These are phyloP conservation scores for Lates japonicus DNA, from an alignment of 2,797 vertebrate genomes.

Conservation along the genomic window DNA sequence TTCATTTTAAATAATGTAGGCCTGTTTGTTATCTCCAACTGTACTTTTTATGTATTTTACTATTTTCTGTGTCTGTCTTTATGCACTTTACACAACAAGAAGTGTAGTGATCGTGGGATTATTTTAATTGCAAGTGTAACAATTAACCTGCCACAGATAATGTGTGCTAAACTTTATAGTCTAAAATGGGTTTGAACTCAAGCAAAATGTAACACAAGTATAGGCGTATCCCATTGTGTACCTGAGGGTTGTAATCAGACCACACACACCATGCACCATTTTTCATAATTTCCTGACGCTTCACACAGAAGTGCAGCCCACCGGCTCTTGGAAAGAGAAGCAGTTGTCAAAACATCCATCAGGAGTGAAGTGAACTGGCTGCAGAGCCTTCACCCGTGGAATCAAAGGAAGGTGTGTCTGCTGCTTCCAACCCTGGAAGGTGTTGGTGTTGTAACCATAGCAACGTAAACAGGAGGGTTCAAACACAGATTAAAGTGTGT, in stretches of 20 bases:
- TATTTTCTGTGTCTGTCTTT: not conserved
- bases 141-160: not conserved
- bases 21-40: not conserved
- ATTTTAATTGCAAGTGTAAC: not conserved
- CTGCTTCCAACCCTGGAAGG: constrained; percentile 65
- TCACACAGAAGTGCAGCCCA: constrained; percentile 60
- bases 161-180: not conserved
- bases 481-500: constrained; percentile 79
- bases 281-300: constrained; percentile 60
- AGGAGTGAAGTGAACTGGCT: constrained; percentile 46
- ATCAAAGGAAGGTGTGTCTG: constrained; percentile 83
- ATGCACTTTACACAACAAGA: not conserved
- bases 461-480: constrained; percentile 78
- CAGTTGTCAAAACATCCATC: constrained; percentile 77
- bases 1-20: not conserved
- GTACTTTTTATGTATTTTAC: not conserved
- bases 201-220: not conserved
- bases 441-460: constrained; percentile 76
- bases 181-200: constrained; percentile 2
- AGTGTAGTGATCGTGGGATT: not conserved
- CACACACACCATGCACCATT: constrained; percentile 27
- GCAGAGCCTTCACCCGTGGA: constrained; percentile 48
- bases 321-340: constrained; percentile 59
- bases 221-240: not conserved
- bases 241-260: constrained; percentile 33